Base-by-base conservation (phyloP, 1,140 invertebrate genomes). In the Cyrtorhinus lividipennis region DNA sequence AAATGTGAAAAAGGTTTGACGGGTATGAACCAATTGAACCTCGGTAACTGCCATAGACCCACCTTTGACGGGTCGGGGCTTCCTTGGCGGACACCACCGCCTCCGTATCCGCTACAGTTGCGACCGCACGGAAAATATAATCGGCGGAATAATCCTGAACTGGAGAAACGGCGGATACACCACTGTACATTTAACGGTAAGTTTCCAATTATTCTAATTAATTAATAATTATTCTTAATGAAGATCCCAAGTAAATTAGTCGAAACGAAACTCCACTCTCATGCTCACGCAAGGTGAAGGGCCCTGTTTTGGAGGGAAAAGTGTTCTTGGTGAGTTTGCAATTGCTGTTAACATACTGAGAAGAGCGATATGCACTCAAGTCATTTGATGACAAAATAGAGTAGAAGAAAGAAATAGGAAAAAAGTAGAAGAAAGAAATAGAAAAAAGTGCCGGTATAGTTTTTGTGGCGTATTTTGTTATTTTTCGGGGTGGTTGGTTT, bases 131-230 rank as follows among this genome's bases (percentile, higher is more conserved):
- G 67, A 46, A 85, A 84, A 71, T 95, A 94, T 77, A 95, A 96
- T 76, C 80, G 94, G 66, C 81, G 92, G 68, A 96, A 96, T 74
- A 96, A 97, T 76, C 94, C 93, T 0, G 93, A 97, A 73, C 74
- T 96, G 64, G 94, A 96, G 73, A 95, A 95, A 74, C 78, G 93
- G 67, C 75, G 93, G 71, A 92, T 95, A 66, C 94, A 96, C 74
- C 92, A 92, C 73, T 97, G 94, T 78, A 87, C 93, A 78, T 96
- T 92, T 75, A 83, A 90, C 70, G 90, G 93, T 94, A 77, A 83
- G 79, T 75, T n/a, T n/a, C 13, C 10, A 44, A 10, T 44, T 12
- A 20, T 22, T 48, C 23, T 48, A 44, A 44, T 12, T 44, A 44
- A 44, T 12, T 44, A 44, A 12, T 44, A 44, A 12, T 44, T 44